Evolutionary conservation across 1,140 invertebrate species (phyloP), one percentile per base, ranked within the genome.

Genomic region (Drosophila prosaltans): DNA sequence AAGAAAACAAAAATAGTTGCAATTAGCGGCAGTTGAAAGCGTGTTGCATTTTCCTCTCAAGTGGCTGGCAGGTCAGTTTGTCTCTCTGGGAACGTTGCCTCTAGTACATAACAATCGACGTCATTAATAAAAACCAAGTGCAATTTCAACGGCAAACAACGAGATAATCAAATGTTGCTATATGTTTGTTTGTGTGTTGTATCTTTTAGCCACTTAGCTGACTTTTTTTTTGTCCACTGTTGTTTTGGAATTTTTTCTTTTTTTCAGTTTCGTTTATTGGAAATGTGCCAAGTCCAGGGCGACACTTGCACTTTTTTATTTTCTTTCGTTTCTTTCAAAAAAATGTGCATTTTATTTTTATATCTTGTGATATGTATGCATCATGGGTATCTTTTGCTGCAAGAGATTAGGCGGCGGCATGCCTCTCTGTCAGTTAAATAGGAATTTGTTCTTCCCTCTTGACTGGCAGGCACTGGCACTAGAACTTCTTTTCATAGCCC

Each of bases 111-210:
- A 51, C 45, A 59, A 59, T 59, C 57, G 57, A 40, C 57, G 36
- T 59, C 57, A 59, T 59, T 59, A 59, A 59, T 59, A 59, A 59
- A 59, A 59, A 32, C 40, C 57, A 59, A 59, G 57, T 59, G 57
- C 32, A 59, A 59, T 59, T 59, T 59, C 57, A 59, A 40, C 57
- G 36, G 21, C 30, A 8, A 39, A 39, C 28, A 59, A 59, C n/a
- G 30, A 59, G 57, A 59, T 59, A 39, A 36, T 40, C 57, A 39
- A 59, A 51, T 36, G 21, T 51, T 51, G 24, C 16, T 16, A 16
- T 16, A 16, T 16, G 45, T 59, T 9, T 59, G 30, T 40, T 9
- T 59, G 7, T 58, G 16, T 59, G 39, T 30, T 30, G 28, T 30
- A 30, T 16, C 32, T 30, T 30, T 30, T 30, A 36, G 6, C 32